Evolutionary conservation across 2,113 vertebrate species (phyloP), one percentile per base, ranked within the genome.

Genomic region (Scomber japonicus): DNA sequence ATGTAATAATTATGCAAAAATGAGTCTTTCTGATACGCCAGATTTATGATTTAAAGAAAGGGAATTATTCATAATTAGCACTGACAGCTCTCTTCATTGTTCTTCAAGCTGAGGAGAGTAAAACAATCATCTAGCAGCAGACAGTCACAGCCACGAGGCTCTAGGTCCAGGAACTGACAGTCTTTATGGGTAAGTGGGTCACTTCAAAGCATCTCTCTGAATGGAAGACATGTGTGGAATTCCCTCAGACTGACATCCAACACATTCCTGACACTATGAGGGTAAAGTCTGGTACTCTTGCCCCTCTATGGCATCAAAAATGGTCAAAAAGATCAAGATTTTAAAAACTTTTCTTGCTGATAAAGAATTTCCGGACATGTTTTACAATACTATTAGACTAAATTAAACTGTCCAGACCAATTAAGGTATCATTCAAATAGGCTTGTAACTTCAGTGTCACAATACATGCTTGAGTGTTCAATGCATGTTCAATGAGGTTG

Each of bases 201-300:
- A 59, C 82, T 88, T 91, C 84, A 91, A 93, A 92, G 88, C 44
- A 5, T 24, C 2, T n/a, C 54, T 80, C 46, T 84, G 84, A 91
- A 89, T 73, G 61, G 55, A 73, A 92, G 89, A 82, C 80, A 88
- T 55, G 61, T 62, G 83, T 80, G 91, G 91, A 92, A 91, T 92
- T 82, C 75, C 31, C 81, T 87, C 82, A 61, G 62, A 64, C 57
- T 59, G 71, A 84, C 82, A 83, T 83, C 81, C 75, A 75, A 57
- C 77, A 87, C 88, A 90, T 92, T 89, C 87, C 80, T 19, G 53
- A 54, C 17, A 54, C 17, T 54, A n/a, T 54, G 48, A 3, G 75
- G 62, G 82, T 2, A 27, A 73, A 85, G 62, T 50, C 44, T 30
- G 68, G 65, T 70, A 78, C 78, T 82, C 24, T n/a, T 80, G 64